Conservation (phyloP, 2,888 invertebrate genomes). For the Osedax frankpressi region DNA sequence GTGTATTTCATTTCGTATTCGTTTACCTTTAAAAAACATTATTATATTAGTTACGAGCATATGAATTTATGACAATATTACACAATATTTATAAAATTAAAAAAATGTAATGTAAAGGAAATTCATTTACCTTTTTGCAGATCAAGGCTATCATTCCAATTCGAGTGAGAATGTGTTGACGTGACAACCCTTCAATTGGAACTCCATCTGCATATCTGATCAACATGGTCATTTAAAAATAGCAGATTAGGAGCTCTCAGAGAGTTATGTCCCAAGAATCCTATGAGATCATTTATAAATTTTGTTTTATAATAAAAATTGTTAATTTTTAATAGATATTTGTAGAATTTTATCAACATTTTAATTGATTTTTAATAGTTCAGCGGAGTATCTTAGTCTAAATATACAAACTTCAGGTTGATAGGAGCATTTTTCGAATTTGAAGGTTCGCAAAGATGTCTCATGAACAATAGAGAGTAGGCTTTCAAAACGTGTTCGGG, state of each 20-base stretch:
- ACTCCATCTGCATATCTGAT: slow-evolving; percentile 30
- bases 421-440: slow-evolving; percentile 22
- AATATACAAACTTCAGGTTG: not conserved
- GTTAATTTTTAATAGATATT: too few species aligned
- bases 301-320: too few species aligned
- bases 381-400: too few species aligned
- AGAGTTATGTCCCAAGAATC: too few species aligned
- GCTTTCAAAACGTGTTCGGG: slow-evolving; percentile 52
- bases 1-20: slow-evolving; percentile 28
- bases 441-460: slow-evolving; percentile 29
- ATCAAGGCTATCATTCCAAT: slow-evolving; percentile 96
- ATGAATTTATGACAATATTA: too few species aligned
- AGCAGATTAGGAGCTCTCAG: not conserved
- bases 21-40: slow-evolving; percentile 25
- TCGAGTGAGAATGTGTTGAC: slow-evolving; percentile 85
- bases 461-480: slow-evolving; percentile 30
- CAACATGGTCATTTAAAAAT: not conserved
- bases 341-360: too few species aligned
- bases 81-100: too few species aligned
- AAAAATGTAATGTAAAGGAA: too few species aligned
- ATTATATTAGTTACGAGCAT: not conserved
- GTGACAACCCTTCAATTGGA: slow-evolving; percentile 66
- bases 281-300: too few species aligned
- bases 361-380: too few species aligned
- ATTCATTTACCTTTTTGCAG: slow-evolving; percentile 64